Percentiles rank a stretch among this genome's conserved stretches.
Evolutionary conservation across 2,113 vertebrate species (phyloP).

Genomic region (Pardalotus punctatus): DNA sequence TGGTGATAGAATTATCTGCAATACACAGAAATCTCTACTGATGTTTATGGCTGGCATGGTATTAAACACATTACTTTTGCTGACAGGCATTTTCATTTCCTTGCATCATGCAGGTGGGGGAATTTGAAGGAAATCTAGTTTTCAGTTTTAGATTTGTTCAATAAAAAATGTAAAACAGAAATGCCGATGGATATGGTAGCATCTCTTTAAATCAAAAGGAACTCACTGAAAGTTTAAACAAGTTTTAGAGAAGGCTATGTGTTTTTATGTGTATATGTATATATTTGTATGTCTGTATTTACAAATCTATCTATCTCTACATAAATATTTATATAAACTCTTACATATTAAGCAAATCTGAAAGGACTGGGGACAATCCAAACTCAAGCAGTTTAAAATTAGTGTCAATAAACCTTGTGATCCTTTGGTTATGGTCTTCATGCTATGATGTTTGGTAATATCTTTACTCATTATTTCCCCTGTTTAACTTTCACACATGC

Average conservation of each 20-base stretch:
- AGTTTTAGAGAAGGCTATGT: not conserved
- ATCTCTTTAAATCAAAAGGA: constrained; percentile 61
- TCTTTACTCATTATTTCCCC: not conserved
- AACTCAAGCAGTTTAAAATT: not conserved
- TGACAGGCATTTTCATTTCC: constrained; percentile 79
- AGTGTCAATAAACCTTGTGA: not conserved
- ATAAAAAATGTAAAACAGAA: constrained; percentile 68
- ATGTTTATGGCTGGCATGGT: constrained; percentile 72
- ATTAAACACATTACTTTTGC: constrained; percentile 82
- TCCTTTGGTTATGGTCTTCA: not conserved
- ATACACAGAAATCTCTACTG: constrained; percentile 73
- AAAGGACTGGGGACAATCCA: not conserved
- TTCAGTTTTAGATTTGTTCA: constrained; percentile 51
- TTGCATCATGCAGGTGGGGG: constrained; percentile 48
- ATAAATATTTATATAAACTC: not conserved
- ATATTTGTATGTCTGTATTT: not conserved
- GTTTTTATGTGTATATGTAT: not conserved
- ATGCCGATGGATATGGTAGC: not conserved
- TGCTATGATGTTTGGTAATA: not conserved
- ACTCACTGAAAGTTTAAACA: constrained; percentile 30
- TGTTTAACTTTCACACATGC: not conserved
- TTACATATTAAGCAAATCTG: not conserved
- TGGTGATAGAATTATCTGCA: constrained; percentile 77
- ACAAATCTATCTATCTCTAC: not conserved
- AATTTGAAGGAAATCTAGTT: constrained; percentile 71